Evolutionary conservation across 2,113 vertebrate species (phyloP).

Genomic region (Prochilodus magdalenae): DNA sequence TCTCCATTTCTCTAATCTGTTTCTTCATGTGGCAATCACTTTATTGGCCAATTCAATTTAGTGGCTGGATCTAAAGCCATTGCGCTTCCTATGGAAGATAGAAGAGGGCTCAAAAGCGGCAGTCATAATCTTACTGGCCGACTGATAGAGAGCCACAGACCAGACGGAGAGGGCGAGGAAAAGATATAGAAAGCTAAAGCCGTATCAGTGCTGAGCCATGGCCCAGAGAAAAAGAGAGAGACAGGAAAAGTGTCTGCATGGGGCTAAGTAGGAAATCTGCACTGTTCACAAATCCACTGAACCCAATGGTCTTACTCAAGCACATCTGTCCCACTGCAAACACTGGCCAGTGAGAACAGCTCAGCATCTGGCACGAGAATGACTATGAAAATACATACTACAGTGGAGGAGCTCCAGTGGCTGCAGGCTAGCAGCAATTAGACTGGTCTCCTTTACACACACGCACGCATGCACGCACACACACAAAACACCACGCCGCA

Average conservation of each 20-base stretch:
- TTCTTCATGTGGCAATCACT: slow-evolving; percentile 60
- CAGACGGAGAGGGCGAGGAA: slow-evolving; percentile 15
- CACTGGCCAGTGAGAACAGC: slow-evolving; percentile 30
- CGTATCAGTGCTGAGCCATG: not conserved
- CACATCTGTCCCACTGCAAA: slow-evolving; percentile 37
- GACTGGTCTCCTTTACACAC: slow-evolving; percentile 46
- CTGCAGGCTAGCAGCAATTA: slow-evolving; percentile 55
- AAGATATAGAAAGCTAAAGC: not conserved
- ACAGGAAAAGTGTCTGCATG: not conserved
- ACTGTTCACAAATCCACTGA: slow-evolving; percentile 25
- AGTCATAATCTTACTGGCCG: slow-evolving; percentile 37
- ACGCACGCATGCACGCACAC: slow-evolving; percentile 16
- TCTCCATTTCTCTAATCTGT: slow-evolving; percentile 60
- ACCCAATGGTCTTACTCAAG: slow-evolving; percentile 18
- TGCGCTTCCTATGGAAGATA: slow-evolving; percentile 37
- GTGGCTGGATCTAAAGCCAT: slow-evolving; percentile 54
- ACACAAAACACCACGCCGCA: slow-evolving; percentile 16
- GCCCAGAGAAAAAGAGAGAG: not conserved
- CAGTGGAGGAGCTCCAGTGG: slow-evolving; percentile 48
- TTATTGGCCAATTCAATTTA: slow-evolving; percentile 77
- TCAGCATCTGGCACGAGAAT: slow-evolving; percentile 46
- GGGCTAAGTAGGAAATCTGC: not conserved
- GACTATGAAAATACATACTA: slow-evolving; percentile 44
- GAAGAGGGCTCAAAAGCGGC: slow-evolving; percentile 33
- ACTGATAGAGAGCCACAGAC: slow-evolving; percentile 2